phyloP scores from a whole-genome alignment of 2,888 invertebrate genomes.

The Atethmia centrago region DNA sequence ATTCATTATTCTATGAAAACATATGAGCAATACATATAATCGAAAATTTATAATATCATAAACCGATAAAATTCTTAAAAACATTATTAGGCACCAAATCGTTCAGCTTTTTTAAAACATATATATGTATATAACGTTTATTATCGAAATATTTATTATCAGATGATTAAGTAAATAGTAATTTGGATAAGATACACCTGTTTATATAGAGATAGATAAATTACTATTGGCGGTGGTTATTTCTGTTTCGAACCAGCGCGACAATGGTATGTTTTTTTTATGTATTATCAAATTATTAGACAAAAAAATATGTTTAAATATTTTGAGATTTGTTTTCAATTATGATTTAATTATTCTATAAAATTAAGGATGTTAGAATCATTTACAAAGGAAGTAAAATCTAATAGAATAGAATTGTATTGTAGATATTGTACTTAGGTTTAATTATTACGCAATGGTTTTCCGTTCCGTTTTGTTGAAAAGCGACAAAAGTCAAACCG shows the following conservation, averaged over 20 bases:
- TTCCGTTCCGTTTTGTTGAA: not conserved
- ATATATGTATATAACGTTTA: not conserved
- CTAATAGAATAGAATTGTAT: too few species aligned
- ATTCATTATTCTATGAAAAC: not conserved
- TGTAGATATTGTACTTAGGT: not conserved
- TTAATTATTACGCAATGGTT: conserved; percentile 18
- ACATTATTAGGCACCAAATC: not conserved
- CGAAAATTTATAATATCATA: not conserved
- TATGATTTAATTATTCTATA: not conserved
- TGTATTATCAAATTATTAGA: not conserved
- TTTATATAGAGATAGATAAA: conserved; percentile 68
- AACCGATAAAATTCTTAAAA: not conserved
- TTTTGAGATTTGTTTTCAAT: too few species aligned
- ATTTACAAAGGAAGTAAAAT: not conserved
- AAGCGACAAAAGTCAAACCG: too few species aligned
- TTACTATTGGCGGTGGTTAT: conserved; percentile 51
- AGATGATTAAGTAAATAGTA: conserved; percentile 64
- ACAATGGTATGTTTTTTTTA: conserved; percentile 80
- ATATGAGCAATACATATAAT: conserved; percentile 3
- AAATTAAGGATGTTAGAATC: not conserved
- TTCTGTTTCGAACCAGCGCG: conserved; percentile 73
- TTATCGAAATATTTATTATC: conserved; percentile 58
- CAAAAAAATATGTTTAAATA: not conserved
- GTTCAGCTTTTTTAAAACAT: conserved; percentile 25
- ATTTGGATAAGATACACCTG: conserved; percentile 79